Base-by-base conservation (phyloP, 2,888 invertebrate genomes). In the Heliconius hortense region DNA sequence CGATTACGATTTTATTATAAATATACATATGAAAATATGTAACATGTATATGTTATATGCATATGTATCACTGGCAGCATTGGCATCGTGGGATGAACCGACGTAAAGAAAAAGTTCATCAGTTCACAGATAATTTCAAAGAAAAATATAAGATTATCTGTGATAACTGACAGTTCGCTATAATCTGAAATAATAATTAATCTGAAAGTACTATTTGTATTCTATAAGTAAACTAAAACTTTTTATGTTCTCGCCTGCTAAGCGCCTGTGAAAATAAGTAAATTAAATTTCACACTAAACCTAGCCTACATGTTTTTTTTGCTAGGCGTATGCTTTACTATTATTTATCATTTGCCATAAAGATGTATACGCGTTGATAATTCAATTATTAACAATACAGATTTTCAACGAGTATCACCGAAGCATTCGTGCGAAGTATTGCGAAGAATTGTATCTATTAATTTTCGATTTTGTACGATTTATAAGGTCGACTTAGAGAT, bases 401-500 rank as follows among this genome's bases (percentile, higher is more conserved):
- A 62, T 66, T 64, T 43, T 77, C 53, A 28, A 28, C 28, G 43
- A 63, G 56, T 13, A 72, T 72, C 63, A 74, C 28, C 69, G 60
- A 68, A 66, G 68, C 8, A 28, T 64, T 63, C 35, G 64, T 74
- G 56, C 68, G 15, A 68, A 74, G 71, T 71, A 72, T 76, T 76
- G 68, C 64, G 59, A 76, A 76, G 76, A 77, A 76, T 72, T 69
- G 59, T 68, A 74, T 74, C 64, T 77, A 78, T 77, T 77, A 76
- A 75, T 77, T 77, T 66, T 78, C 63, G 64, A 77, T 76, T 79
- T 78, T 64, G 72, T 75, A 79, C 75, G 82, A 84, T 78, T 80
- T 82, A 82, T 86, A 84, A 85, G 84, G 85, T 84, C 85, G 80
- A 77, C 78, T 77, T 68, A 78, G 78, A 85, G 83, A 87, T 88